Conservation (phyloP, 2,888 invertebrate genomes). For the Cheilosia impressa region DNA sequence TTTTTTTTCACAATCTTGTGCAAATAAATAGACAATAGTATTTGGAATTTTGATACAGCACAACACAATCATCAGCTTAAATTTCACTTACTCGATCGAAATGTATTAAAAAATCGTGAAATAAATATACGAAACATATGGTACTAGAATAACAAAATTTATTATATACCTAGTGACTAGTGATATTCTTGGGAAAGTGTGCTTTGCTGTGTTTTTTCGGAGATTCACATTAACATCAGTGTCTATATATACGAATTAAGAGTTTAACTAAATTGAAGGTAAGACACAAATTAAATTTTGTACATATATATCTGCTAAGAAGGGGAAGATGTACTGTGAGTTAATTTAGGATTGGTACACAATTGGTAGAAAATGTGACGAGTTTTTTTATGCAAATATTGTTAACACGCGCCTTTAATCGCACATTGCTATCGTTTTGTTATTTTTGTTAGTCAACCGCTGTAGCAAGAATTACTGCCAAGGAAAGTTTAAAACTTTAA, state of each 20-base stretch:
- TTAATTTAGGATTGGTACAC: neutral
- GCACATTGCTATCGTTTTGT: too few relatives aligned
- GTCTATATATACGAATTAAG: neutral
- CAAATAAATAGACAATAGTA: slow-evolving; percentile 33
- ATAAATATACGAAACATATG: slow-evolving; percentile 39
- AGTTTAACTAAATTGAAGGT: slow-evolving; percentile 1
- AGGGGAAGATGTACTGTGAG: neutral
- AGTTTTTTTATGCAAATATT: neutral
- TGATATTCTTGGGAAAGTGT: neutral
- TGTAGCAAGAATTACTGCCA: too few relatives aligned
- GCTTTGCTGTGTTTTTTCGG: neutral
- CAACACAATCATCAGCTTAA: neutral
- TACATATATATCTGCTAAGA: too few relatives aligned
- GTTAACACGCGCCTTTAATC: neutral
- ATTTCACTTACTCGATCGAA: slow-evolving; percentile 2
- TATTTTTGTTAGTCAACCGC: too few relatives aligned
- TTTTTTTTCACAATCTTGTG: slow-evolving; percentile 1
- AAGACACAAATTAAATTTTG: neutral
- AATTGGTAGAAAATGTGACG: neutral
- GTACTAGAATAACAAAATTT: neutral
- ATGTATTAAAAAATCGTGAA: slow-evolving; percentile 33
- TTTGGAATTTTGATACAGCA: slow-evolving; percentile 7
- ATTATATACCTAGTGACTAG: neutral
- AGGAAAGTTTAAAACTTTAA: too few relatives aligned
- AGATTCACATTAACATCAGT: slow-evolving; percentile 17